Conservation (phyloP, 2,113 vertebrate genomes). For the Ranitomeya imitator region DNA sequence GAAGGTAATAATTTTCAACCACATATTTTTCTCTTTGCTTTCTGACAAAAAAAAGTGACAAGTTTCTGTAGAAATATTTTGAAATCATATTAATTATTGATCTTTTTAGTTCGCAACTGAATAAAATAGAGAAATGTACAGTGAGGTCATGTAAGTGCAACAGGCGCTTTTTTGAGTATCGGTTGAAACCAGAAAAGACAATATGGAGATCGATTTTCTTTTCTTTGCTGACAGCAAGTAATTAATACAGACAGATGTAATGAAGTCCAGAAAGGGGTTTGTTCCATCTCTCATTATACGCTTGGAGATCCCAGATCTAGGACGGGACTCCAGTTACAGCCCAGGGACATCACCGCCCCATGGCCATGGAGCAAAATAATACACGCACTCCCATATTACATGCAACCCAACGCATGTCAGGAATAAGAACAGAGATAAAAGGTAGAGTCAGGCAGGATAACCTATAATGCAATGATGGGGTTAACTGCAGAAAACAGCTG, state of each 20-base stretch:
- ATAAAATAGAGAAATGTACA: neutral
- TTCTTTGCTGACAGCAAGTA: slow-evolving; percentile 2
- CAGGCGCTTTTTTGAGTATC: neutral
- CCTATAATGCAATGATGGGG: neutral
- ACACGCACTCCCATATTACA: neutral
- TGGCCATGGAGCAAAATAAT: neutral
- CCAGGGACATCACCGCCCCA: neutral
- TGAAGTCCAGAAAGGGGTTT: neutral
- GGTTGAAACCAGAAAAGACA: neutral
- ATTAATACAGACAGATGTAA: slow-evolving; percentile 22
- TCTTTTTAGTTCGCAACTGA: neutral
- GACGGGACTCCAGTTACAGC: slow-evolving; percentile 27
- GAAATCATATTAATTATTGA: too few species aligned
- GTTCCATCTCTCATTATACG: slow-evolving; percentile 1
- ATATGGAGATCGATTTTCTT: neutral
- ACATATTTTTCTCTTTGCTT: too few species aligned
- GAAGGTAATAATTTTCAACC: too few species aligned
- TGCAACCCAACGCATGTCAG: neutral
- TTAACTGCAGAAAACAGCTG: neutral
- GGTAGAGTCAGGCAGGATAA: neutral
- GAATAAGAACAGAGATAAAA: neutral
- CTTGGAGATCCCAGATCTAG: neutral
- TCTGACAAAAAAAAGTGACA: too few species aligned
- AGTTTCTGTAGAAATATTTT: too few species aligned
- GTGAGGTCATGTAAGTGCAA: neutral